Base-by-base conservation (phyloP, 2,888 invertebrate species). In the Parnassius smintheus region DNA sequence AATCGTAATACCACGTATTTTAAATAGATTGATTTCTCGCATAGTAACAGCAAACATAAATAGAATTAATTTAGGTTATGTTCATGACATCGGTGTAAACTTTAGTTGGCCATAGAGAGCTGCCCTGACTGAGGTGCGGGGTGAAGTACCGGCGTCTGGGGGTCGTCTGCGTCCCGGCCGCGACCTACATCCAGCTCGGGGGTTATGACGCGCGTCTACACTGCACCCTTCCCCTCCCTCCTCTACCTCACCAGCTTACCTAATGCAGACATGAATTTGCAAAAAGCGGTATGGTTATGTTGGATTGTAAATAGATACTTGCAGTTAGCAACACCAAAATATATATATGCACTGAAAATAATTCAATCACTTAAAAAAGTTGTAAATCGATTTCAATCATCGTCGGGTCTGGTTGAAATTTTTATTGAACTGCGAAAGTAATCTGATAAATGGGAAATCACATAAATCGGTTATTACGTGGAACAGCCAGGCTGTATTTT, bases 121-220 rank as follows among this genome's bases (percentile, higher is more conserved):
- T 44, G 49, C 25, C 49, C 64, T 70, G 68, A 67, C 68, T 73
- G 75, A 76, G 75, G 72, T 74, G 52, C 53, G 62, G 50, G 74
- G 80, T 76, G 76, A 77, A 81, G 78, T 80, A 81, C 75, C 77
- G 80, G 77, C 82, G 88, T 90, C 91, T 91, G 80, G 85, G 89
- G 88, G 86, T 87, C 85, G 90, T 91, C 89, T 91, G 85, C 85
- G 83, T 69, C 84, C 82, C 81, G 81, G 83, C 83, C 83, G 80
- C 89, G 90, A 88, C 90, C 89, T 89, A 88, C 81, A 86, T 88
- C 75, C 72, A 71, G 66, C 69, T 69, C 67, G 60, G 49, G 58
- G 50, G 57, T 59, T 63, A 65, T 64, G 66, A 68, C 67, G 69
- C 65, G 69, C 70, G 67, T 61, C 66, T 68, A 49, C 68, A 70